Conservation (phyloP, 2,888 invertebrate genomes). For the Coelopa pilipes region DNA sequence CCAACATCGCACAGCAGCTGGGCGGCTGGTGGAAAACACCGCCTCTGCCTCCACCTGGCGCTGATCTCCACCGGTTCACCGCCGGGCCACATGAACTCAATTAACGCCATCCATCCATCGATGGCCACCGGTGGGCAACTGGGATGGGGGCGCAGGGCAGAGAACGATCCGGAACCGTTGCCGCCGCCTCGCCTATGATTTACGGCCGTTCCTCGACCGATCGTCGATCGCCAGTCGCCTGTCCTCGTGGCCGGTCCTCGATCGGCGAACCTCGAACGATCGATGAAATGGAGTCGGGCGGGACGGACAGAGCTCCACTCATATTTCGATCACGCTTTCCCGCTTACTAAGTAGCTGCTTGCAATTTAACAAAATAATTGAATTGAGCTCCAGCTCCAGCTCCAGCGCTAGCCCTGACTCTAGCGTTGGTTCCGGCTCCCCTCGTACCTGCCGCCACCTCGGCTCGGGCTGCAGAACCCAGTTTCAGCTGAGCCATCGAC, state of each 20-base stretch:
- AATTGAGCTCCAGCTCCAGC: constrained; percentile 20
- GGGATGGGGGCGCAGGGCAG: not conserved
- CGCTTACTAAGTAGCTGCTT: constrained; percentile 35
- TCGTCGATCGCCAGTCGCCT: constrained; percentile 24
- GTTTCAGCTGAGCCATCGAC: too few relatives aligned
- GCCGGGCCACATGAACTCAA: too few relatives aligned
- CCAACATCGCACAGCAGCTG: too few relatives aligned
- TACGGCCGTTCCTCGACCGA: constrained; percentile 40
- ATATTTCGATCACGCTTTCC: constrained; percentile 36
- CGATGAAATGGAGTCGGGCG: not conserved
- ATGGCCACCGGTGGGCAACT: too few relatives aligned
- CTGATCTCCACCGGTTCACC: too few relatives aligned
- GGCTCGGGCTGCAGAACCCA: too few relatives aligned
- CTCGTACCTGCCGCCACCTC: too few relatives aligned
- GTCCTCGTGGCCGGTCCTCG: not conserved
- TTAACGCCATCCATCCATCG: too few relatives aligned
- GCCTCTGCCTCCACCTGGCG: too few relatives aligned
- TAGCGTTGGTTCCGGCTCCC: too few relatives aligned
- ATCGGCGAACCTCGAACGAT: not conserved
- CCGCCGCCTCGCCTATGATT: constrained; percentile 44
- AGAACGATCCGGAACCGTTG: not conserved
- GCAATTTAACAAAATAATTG: constrained; percentile 37
- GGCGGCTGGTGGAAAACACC: too few relatives aligned
- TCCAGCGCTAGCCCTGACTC: not conserved
- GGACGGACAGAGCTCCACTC: not conserved